phyloP scores from a whole-genome alignment of 2,113 vertebrate genomes.

The Silurus asotus region DNA sequence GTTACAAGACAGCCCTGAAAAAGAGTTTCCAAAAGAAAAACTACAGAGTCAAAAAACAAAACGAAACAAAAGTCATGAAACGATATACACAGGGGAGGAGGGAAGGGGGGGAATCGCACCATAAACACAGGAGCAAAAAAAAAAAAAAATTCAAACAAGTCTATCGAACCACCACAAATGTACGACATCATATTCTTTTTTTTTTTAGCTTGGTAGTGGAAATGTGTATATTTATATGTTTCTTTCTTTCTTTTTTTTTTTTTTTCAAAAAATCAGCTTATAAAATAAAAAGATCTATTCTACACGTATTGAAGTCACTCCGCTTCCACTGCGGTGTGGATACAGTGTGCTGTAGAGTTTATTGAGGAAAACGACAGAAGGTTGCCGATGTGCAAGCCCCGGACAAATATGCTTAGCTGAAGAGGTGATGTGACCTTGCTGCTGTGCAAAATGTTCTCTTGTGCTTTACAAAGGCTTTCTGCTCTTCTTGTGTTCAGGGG shows the following conservation, averaged over 20 bases:
- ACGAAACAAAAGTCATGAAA: slow-evolving; percentile 7
- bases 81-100: not conserved
- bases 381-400: not conserved
- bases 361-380: slow-evolving; percentile 34
- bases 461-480: slow-evolving; percentile 28
- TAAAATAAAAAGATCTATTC: not conserved
- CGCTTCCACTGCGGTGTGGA: slow-evolving; percentile 9
- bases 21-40: not conserved
- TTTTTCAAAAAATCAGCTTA: slow-evolving; percentile 34
- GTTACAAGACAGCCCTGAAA: slow-evolving; percentile 44
- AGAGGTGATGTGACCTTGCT: slow-evolving; percentile 21
- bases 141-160: slow-evolving; percentile 47
- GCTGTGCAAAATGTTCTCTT: slow-evolving; percentile 32
- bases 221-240: not conserved
- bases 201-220: not conserved
- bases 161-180: slow-evolving; percentile 48
- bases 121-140: slow-evolving; percentile 52
- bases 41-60: slow-evolving; percentile 16
- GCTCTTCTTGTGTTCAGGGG: not conserved
- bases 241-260: slow-evolving; percentile 21
- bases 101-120: slow-evolving; percentile 31
- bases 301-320: not conserved
- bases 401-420: not conserved
- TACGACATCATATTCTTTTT: slow-evolving; percentile 43
- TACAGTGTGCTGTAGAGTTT: slow-evolving; percentile 9